Base-by-base conservation (phyloP, 2,113 vertebrate genomes). In the Trinectes maculatus region DNA sequence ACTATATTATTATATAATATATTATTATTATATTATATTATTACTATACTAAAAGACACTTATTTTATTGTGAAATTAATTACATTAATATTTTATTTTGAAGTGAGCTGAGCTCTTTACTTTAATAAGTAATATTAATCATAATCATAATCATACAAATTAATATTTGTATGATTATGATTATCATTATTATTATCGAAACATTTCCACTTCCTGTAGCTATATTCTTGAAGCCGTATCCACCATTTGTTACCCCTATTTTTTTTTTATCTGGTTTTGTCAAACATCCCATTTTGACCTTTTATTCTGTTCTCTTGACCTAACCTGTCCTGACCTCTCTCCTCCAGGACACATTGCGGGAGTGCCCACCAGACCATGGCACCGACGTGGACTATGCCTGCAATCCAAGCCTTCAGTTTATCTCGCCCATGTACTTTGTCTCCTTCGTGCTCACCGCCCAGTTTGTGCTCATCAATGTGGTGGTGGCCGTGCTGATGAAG, bases 381-480 rank as follows among this genome's bases (percentile, higher is more conserved):
- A 64, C 73, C 2, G 75, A 85, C 22, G 80, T 85, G 28, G 97
- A 98, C 87, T 96, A 96, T 76, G 94, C 93, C 91, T 99, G 98
- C 91, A 95, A 98, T 89, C 96, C 96, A 68, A 97, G 96, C 92
- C 93, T 94, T 74, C 93, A 94, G 89, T 94, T 94, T 85, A 94
- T 99, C 92, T 99, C 98, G 12, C 98, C 98, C 1, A 91, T 99
- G 79, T 99, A 99, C 93, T 99, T 99, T 72, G 98, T 99, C 87
- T 99, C 96, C 93, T 99, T 99, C 52, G 98, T 99, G 93, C 96
- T 99, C 92, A 99, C 97, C 42, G 98, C 98, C 53, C 98, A 99
- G 94, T 99, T 99, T 44, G 98, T 99, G 89, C 97, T 99, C 90
- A 98, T 99, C 94, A 99, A 99, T 6, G 98, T 99, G 93, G 98